phyloP scores from a whole-genome alignment of 2,888 invertebrate species.

The Drosophila falleni region DNA sequence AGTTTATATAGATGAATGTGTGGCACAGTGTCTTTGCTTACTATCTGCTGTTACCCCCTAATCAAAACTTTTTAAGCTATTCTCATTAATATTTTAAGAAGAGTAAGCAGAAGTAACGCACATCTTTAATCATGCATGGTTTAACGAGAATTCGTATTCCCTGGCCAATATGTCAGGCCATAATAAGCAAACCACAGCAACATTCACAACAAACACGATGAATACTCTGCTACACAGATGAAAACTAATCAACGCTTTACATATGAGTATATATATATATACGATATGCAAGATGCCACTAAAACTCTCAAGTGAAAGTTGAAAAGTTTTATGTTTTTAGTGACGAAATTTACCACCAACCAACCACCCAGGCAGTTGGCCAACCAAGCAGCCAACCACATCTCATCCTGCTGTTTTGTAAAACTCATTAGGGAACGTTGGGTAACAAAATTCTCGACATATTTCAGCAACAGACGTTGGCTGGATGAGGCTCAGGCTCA shows the following conservation, averaged over 20 bases:
- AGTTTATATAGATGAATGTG: conserved; percentile 35
- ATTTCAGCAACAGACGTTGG: conserved; percentile 51
- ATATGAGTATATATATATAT: background rate
- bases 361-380: conserved; percentile 18
- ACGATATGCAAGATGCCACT: conserved; percentile 45
- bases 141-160: conserved; percentile 60
- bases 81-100: conserved; percentile 63
- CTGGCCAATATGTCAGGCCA: conserved; percentile 50
- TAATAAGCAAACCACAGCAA: conserved; percentile 47
- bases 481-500: background rate
- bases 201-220: conserved; percentile 15
- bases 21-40: conserved; percentile 30
- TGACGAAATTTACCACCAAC: conserved; percentile 34
- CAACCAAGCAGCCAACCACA: conserved; percentile 23
- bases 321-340: conserved; percentile 55
- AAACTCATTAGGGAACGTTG: conserved; percentile 71
- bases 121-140: conserved; percentile 71
- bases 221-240: conserved; percentile 27
- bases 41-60: conserved; percentile 22
- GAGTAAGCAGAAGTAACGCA: conserved; percentile 42
- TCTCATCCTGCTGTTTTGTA: conserved; percentile 36
- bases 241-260: conserved; percentile 67
- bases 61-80: conserved; percentile 63
- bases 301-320: conserved; percentile 70
- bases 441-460: conserved; percentile 62